Percentiles rank a stretch among this genome's conserved stretches.
Conservation (phyloP, 1,140 invertebrate genomes). For the Choristoneura fumiferana region DNA sequence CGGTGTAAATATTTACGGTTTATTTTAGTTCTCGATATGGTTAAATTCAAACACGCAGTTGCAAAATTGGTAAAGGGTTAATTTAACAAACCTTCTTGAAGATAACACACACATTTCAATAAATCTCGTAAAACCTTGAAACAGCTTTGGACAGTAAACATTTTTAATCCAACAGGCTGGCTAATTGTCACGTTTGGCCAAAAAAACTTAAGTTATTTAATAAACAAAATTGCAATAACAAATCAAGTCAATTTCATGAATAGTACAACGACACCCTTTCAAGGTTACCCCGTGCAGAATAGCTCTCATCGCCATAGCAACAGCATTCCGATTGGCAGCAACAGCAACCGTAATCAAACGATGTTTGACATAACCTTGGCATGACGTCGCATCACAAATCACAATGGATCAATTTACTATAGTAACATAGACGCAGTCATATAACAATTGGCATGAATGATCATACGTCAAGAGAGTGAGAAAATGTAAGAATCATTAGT, state of each 20-base stretch:
- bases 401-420: neutral
- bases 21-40: neutral
- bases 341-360: neutral
- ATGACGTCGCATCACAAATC: constrained; percentile 28
- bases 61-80: too few relatives aligned
- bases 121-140: too few relatives aligned
- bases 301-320: constrained; percentile 31
- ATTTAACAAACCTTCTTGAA: too few relatives aligned
- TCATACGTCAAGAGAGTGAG: neutral
- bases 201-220: too few relatives aligned
- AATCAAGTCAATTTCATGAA: constrained; percentile 4
- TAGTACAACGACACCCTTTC: neutral
- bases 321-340: constrained; percentile 32
- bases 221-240: neutral
- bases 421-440: neutral
- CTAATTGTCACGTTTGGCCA: too few relatives aligned
- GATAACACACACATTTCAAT: too few relatives aligned
- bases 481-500: neutral
- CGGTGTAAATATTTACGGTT: neutral
- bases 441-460: constrained; percentile 9
- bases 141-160: too few relatives aligned
- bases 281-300: constrained; percentile 12
- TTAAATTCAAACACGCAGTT: too few relatives aligned
- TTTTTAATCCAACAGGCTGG: too few relatives aligned
- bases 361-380: constrained; percentile 30